phyloP scores from a whole-genome alignment of 2,888 invertebrate genomes.

The Zhuqinia jingwanae region DNA sequence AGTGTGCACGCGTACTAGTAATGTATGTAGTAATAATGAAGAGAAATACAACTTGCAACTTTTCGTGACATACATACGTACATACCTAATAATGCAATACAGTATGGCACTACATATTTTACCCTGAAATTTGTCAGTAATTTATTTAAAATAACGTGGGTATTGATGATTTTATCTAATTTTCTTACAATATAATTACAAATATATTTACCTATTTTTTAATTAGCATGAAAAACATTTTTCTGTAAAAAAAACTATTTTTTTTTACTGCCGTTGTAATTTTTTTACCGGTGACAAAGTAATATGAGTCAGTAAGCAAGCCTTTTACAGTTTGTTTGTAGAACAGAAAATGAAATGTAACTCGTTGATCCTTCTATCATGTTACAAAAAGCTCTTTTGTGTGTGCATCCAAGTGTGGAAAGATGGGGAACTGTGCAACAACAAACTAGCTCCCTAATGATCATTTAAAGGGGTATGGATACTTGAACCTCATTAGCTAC shows the following conservation, averaged over 20 bases:
- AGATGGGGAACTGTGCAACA: slow-evolving; percentile 30
- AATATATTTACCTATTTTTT: neutral
- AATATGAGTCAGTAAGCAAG: neutral
- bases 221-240: neutral
- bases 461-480: slow-evolving; percentile 42
- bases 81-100: neutral
- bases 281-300: too few relatives aligned
- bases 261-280: too few relatives aligned
- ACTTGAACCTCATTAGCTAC: slow-evolving; percentile 65
- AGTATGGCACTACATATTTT: neutral
- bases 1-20: too few relatives aligned
- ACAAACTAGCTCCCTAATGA: slow-evolving; percentile 55
- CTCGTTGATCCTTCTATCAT: slow-evolving; percentile 23
- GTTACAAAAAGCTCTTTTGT: neutral
- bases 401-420: slow-evolving; percentile 53
- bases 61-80: too few relatives aligned
- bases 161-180: neutral
- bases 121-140: neutral
- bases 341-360: slow-evolving; percentile 21
- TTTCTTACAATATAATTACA: neutral
- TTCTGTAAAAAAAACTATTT: neutral
- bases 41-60: too few relatives aligned
- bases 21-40: too few relatives aligned
- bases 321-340: neutral
- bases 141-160: too few relatives aligned